Evolutionary conservation across 2,888 invertebrate species (phyloP), one percentile per base, ranked within the genome.

Genomic region (Sycophila texana): DNA sequence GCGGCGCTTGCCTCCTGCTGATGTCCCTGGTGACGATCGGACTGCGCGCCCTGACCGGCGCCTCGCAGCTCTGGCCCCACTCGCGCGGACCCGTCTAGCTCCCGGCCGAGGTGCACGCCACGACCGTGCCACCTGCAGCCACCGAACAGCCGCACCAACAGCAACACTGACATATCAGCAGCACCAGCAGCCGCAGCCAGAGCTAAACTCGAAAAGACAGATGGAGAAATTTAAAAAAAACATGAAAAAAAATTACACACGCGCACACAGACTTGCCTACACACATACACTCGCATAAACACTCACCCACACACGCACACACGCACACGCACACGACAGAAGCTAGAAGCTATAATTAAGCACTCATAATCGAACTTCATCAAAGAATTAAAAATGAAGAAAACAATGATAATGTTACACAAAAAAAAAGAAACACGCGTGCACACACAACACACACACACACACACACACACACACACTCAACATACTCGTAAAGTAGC

Each of bases 41-140:
- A 0, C 70, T 79, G 18, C 73, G 66, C 13, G 76, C 67, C 2
- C 66, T 79, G 20, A 73, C 81, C 26, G 75, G 73, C 14, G 73
- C 74, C n/a, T 76, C 76, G 74, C 79, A 79, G 70, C 71, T 79
- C 49, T 78, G 78, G 76, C 76, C 66, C 16, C 81, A 76, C 13
- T 61, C 75, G 0, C 51, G 68, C n/a, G 81, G 70, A 47, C 75
- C 78, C 83, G 89, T 89, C 84, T 89, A 89, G 88, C 86, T 87
- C 84, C 82, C 80, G 74, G 76, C 76, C 63, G 74, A 65, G 63
- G 66, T 60, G 66, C 51, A 47, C 39, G 81, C 77, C 30, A 63
- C 63, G 63, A 57, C 22, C 63, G 55, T 76, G 66, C 55, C 66
- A 10, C 70, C 53, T 12, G 26, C 39, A 20, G 18, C 78, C 65